Evolutionary conservation across 2,888 invertebrate genomes (phyloP).

Genomic region (Morinoia aosen): DNA sequence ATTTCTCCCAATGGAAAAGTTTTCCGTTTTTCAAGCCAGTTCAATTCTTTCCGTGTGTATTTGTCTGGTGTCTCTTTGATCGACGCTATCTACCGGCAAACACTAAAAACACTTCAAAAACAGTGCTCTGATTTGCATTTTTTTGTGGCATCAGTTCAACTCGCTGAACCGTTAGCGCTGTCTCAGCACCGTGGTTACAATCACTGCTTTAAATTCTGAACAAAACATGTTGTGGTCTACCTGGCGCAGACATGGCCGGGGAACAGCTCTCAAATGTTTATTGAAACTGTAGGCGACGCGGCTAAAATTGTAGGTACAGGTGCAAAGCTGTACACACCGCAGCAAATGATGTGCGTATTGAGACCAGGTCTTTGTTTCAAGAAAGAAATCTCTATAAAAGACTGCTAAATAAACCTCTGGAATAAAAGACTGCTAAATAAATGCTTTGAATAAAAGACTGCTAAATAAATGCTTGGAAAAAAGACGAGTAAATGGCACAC

Average conservation of each 20-base stretch:
- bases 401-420: no score
- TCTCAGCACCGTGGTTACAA: neutral
- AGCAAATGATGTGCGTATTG: no score
- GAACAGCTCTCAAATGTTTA: neutral
- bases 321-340: no score
- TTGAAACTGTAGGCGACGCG: neutral
- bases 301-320: neutral
- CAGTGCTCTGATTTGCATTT: neutral
- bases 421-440: no score
- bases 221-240: constrained; percentile 10
- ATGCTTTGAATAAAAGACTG: no score
- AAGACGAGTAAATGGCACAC: no score
- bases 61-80: neutral
- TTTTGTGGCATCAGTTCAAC: neutral
- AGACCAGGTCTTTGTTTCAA: no score
- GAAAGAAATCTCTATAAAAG: no score
- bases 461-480: no score
- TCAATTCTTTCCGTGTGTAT: neutral
- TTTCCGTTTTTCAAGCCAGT: neutral
- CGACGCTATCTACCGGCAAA: neutral
- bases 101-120: neutral
- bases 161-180: neutral
- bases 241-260: neutral
- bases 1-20: neutral
- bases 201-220: neutral